These are phyloP conservation scores for Catharus bicknelli DNA, from an alignment of 2,113 vertebrate species.

Conservation along the genomic window DNA sequence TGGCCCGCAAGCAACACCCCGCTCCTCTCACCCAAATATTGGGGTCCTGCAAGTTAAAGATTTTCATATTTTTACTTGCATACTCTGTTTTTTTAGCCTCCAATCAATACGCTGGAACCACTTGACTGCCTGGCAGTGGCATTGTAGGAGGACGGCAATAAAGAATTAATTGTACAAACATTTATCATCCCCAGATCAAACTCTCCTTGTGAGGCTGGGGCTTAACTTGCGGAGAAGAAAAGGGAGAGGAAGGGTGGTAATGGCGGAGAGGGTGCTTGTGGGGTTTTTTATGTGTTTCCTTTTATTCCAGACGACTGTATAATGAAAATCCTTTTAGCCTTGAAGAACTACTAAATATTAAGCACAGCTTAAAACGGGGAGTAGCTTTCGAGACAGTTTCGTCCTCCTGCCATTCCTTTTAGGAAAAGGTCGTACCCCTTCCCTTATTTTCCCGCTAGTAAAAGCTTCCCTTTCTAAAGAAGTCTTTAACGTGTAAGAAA, in stretches of 20 bases:
- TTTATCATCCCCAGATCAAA: conserved; percentile 52
- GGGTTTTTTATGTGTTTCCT: conserved; percentile 39
- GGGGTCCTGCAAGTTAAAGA: not conserved
- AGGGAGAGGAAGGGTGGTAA: conserved; percentile 8
- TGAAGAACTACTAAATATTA: conserved; percentile 44
- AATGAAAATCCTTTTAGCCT: conserved; percentile 11
- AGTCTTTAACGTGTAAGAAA: conserved; percentile 46
- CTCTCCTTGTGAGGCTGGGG: conserved; percentile 20
- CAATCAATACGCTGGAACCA: not conserved
- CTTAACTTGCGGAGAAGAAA: not conserved
- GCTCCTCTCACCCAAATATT: rapidly evolving
- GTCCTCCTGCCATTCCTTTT: conserved; percentile 1
- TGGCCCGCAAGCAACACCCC: not conserved
- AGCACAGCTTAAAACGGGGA: not conserved
- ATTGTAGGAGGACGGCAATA: not conserved
- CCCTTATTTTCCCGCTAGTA: conserved; percentile 27
- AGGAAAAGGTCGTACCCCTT: conserved; percentile 43
- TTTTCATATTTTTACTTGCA: not conserved
- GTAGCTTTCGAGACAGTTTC: not conserved
- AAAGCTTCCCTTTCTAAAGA: not conserved
- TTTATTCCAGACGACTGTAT: conserved; percentile 14
- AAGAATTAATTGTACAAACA: conserved; percentile 60
- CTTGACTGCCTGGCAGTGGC: not conserved
- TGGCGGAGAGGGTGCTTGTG: conserved; percentile 3
- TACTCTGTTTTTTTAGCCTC: not conserved